phyloP scores from a whole-genome alignment of 37 sponge, comb jelly and placozoan species.

The Halichondria panicea region DNA sequence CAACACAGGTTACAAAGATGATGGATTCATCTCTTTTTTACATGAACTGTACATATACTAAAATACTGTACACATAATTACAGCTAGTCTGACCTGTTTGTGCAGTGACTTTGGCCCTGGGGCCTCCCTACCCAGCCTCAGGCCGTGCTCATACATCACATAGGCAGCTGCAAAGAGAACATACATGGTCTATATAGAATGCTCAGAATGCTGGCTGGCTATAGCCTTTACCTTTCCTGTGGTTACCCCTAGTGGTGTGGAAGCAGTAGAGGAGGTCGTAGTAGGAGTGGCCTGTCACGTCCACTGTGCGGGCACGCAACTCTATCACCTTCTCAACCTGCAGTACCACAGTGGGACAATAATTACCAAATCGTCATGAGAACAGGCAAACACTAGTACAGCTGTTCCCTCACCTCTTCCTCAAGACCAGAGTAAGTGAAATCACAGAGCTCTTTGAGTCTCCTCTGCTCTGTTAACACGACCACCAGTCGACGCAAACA shows the following conservation, averaged over 20 bases:
- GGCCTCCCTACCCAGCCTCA: constrained; percentile 46
- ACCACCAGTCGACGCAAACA: constrained; percentile 56
- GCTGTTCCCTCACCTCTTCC: constrained; percentile 61
- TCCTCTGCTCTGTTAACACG: constrained; percentile 56
- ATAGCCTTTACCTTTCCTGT: constrained; percentile 45
- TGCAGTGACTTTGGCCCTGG: constrained; percentile 20
- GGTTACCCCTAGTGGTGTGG: constrained; percentile 47
- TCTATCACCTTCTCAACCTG: constrained; percentile 65
- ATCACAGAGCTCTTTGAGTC: constrained; percentile 42
- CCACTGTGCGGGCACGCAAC: constrained; percentile 57
- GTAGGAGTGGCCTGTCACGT: constrained; percentile 40
- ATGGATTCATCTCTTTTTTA: too few species aligned
- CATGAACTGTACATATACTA: too few species aligned
- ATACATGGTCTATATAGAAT: neutral
- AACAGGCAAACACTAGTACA: neutral
- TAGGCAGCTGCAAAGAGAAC: constrained; percentile 38
- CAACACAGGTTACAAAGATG: too few species aligned
- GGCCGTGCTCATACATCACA: constrained; percentile 56
- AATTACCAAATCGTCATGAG: constrained; percentile 1
- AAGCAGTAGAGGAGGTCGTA: constrained; percentile 79
- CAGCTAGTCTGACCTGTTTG: constrained; percentile 28
- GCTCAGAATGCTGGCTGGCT: neutral
- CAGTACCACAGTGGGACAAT: neutral
- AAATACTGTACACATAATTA: too few species aligned
- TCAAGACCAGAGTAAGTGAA: constrained; percentile 58